Base-by-base conservation (phyloP, 2,797 vertebrate species). In the Gadopsis marmoratus region DNA sequence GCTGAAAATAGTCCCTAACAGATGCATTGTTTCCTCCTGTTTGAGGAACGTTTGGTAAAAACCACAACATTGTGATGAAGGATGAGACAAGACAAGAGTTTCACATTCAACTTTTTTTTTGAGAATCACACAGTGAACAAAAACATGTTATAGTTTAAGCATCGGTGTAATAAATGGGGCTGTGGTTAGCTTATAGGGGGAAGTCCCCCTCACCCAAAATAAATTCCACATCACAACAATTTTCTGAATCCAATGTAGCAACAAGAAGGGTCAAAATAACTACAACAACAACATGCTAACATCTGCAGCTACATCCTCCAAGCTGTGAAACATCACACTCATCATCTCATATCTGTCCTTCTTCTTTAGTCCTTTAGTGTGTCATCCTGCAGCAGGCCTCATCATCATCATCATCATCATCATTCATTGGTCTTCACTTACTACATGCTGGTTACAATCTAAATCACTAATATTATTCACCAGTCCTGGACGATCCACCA, bases 111-210 rank as follows among this genome's bases (percentile, higher is more conserved):
- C 63, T 89, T 91, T 87, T 78, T 82, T 35, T 70, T 78, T 54
- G 35, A 83, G 66, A 86, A 85, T 85, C 83, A 88, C 71, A 85
- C 85, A 80, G 60, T 88, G 16, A 83, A 82, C 62, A 90, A 81
- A 87, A 71, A 78, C 29, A 66, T 55, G 13, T 69, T 29, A 39
- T 29, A 41, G 61, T n/a, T 54, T 17, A 70, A 77, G 67, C 75
- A 65, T 67, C 78, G 39, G 9, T 73, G 74, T 83, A 74, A 79
- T 81, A 78, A 87, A 83, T n/a, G 35, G 70, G 66, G 64, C 74
- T 29, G n/a, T 56, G 29, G 23, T 83, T 71, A 82, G 70, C 59
- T 84, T 55, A 45, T 10, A 21, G 33, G 48, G 11, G 31, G n/a
- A 13, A 76, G 23, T n/a, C 31, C 31, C 35, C 55, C 41, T 66